Percentiles rank a stretch among this genome's conserved stretches.
phyloP scores from a whole-genome alignment of 2,888 invertebrate species.

The Leistus spinibarbis region DNA sequence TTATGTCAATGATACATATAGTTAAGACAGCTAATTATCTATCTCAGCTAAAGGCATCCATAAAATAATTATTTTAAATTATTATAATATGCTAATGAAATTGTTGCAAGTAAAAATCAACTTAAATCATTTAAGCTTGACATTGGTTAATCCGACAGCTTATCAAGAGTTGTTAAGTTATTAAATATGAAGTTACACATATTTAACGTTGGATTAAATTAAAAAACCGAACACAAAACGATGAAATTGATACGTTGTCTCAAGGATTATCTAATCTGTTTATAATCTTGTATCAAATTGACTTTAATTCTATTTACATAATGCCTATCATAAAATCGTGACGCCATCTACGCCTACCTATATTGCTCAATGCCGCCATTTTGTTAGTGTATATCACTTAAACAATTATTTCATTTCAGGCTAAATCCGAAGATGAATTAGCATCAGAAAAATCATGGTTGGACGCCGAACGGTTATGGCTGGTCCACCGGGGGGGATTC shows the following conservation, averaged over 20 bases:
- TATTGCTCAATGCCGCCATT: no score
- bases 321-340: not conserved
- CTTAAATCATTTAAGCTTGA: not conserved
- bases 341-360: no score
- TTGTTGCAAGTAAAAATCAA: not conserved
- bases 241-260: not conserved
- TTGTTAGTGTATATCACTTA: not conserved
- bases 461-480: slow-evolving; percentile 82
- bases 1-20: no score
- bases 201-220: not conserved
- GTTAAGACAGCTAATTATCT: no score
- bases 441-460: slow-evolving; percentile 71
- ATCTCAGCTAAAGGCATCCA: no score
- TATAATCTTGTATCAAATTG: no score
- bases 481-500: slow-evolving; percentile 92
- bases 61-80: no score
- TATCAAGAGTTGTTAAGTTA: not conserved
- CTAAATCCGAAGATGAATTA: slow-evolving; percentile 71
- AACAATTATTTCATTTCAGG: slow-evolving; percentile 60
- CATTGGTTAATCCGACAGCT: not conserved
- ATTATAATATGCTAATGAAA: no score
- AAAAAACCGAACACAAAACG: not conserved
- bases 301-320: not conserved
- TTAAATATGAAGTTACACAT: no score
- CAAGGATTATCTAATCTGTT: not conserved